These are phyloP conservation scores for Bergia sp. DNA, from an alignment of 92 coral and sea anemone species.

Conservation along the genomic window DNA sequence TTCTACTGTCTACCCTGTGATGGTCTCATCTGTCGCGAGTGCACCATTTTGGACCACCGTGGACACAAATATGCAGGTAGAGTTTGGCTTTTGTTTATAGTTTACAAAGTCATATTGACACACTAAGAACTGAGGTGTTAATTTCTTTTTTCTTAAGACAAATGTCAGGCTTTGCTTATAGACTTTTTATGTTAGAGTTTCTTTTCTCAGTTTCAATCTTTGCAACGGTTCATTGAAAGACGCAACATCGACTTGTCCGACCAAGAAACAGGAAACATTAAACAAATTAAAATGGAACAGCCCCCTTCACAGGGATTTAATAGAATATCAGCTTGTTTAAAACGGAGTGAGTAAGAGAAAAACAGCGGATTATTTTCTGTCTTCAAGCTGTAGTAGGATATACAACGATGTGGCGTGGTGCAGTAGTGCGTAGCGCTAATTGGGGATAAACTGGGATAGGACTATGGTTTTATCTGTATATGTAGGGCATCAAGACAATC, in stretches of 20 bases:
- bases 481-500: too few species aligned
- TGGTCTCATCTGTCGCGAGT: conserved; percentile 84
- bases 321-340: too few species aligned
- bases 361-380: too few species aligned
- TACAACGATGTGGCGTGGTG: too few species aligned
- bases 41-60: conserved; percentile 86
- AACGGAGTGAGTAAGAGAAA: too few species aligned
- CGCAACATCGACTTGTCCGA: not conserved
- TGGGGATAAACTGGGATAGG: too few species aligned
- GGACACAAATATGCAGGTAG: conserved; percentile 90
- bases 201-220: not conserved
- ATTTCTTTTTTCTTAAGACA: not conserved
- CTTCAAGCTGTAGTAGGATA: too few species aligned
- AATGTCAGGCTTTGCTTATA: not conserved
- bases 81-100: not conserved
- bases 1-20: conserved; percentile 85
- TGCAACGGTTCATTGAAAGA: not conserved
- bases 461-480: too few species aligned
- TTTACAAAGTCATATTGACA: not conserved
- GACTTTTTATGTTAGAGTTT: not conserved
- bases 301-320: not conserved
- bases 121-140: not conserved
- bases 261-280: not conserved
- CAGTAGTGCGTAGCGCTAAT: too few species aligned
- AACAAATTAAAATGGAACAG: not conserved